Percentiles rank a stretch among this genome's conserved stretches.
phyloP scores from a whole-genome alignment of 2,797 vertebrate genomes.

The Gorsachius magnificus region DNA sequence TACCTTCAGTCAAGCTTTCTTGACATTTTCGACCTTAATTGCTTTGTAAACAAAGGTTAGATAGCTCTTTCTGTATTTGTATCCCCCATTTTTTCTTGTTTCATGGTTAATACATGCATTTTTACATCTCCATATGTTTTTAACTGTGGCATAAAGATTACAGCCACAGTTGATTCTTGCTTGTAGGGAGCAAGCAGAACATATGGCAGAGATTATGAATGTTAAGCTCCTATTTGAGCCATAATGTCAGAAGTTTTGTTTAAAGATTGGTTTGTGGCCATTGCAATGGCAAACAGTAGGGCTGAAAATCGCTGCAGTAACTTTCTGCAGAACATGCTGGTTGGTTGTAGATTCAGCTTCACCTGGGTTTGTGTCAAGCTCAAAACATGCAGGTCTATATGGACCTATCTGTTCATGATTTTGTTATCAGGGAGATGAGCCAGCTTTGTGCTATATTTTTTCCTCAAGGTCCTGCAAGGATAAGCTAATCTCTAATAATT shows the following conservation, averaged over 20 bases:
- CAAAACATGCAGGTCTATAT: background rate
- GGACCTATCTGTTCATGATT: background rate
- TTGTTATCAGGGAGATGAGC: background rate
- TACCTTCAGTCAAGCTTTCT: constrained; percentile 5
- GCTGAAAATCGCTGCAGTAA: background rate
- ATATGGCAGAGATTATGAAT: background rate
- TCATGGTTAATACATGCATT: background rate
- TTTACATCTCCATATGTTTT: background rate
- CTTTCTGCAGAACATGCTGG: background rate
- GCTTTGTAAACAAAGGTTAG: constrained; percentile 9
- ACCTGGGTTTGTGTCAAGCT: background rate
- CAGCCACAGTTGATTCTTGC: background rate
- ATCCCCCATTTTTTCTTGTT: background rate
- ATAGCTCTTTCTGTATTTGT: background rate
- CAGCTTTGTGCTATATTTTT: background rate
- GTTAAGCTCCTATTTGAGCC: background rate
- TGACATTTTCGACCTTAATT: background rate
- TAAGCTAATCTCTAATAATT: background rate
- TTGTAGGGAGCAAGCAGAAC: background rate
- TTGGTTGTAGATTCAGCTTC: background rate
- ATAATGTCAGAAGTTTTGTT: background rate
- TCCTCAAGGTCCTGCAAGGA: background rate
- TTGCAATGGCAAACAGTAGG: background rate
- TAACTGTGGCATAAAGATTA: background rate
- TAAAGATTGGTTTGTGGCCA: background rate